Percentiles rank a stretch among this genome's conserved stretches.
Evolutionary conservation across 2,888 invertebrate genomes (phyloP).

Genomic region (Aleiodes alternator): DNA sequence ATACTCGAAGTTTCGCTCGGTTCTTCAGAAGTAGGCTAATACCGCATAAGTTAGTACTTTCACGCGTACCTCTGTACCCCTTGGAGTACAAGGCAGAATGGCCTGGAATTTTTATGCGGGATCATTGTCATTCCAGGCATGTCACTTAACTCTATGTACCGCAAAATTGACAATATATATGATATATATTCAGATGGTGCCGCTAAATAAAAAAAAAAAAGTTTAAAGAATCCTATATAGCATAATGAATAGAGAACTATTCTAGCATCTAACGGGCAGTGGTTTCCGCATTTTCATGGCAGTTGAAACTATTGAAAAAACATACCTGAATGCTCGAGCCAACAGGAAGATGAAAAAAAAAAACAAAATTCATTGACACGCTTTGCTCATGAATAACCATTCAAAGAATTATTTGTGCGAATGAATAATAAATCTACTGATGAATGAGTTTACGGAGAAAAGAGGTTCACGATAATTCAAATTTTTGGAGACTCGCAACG

Average conservation of each 20-base stretch:
- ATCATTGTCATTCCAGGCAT: constrained; percentile 31
- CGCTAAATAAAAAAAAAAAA: neutral
- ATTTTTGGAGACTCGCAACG: no score
- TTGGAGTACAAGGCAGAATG: constrained; percentile 2
- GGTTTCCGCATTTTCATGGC: no score
- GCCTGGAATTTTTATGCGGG: constrained; percentile 39
- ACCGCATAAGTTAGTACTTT: constrained; percentile 51
- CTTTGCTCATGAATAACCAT: no score
- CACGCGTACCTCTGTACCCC: constrained; percentile 47
- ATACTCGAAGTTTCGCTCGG: constrained; percentile 42
- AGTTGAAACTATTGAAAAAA: no score
- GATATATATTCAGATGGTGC: constrained; percentile 21
- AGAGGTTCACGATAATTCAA: no score
- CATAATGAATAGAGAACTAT: constrained; percentile 23
- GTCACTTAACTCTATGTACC: constrained; percentile 29
- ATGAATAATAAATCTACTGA: no score
- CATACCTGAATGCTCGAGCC: no score
- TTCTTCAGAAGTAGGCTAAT: constrained; percentile 53
- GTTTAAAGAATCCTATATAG: neutral
- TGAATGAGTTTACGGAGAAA: no score
- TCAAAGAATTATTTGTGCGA: no score
- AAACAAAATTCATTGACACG: no score
- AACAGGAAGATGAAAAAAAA: no score
- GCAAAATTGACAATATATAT: constrained; percentile 12
- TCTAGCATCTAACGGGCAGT: neutral